Evolutionary conservation across 2,113 vertebrate species (phyloP).

Genomic region (Notechis scutatus): DNA sequence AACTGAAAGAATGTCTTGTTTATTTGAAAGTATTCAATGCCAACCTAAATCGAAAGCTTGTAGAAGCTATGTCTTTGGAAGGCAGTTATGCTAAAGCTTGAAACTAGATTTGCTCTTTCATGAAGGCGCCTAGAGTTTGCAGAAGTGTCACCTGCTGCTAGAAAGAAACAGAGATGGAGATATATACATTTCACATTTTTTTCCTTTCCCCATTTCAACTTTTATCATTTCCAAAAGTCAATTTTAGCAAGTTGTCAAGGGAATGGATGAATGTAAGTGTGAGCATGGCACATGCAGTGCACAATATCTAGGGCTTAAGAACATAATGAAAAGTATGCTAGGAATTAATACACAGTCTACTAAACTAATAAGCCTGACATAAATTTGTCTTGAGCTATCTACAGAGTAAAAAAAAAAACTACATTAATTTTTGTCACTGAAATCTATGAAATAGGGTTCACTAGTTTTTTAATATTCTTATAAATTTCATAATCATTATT

Average conservation of each 20-base stretch:
- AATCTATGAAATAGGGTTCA: background rate
- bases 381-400: background rate
- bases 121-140: background rate
- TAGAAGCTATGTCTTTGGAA: background rate
- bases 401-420: no score
- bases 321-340: background rate
- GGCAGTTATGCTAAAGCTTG: background rate
- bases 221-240: background rate
- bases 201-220: background rate
- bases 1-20: background rate
- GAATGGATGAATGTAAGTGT: background rate
- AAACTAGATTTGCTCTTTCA: background rate
- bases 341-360: background rate
- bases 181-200: background rate
- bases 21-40: background rate
- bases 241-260: background rate
- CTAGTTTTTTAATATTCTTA: background rate
- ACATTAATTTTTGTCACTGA: background rate
- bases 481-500: slow-evolving; percentile 17
- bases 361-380: background rate
- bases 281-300: background rate
- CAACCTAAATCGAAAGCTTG: background rate
- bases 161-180: background rate
- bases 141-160: background rate
- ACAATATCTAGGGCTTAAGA: background rate